These are phyloP conservation scores for Danionella dracula DNA, from an alignment of 2,797 vertebrate genomes.

Conservation along the genomic window DNA sequence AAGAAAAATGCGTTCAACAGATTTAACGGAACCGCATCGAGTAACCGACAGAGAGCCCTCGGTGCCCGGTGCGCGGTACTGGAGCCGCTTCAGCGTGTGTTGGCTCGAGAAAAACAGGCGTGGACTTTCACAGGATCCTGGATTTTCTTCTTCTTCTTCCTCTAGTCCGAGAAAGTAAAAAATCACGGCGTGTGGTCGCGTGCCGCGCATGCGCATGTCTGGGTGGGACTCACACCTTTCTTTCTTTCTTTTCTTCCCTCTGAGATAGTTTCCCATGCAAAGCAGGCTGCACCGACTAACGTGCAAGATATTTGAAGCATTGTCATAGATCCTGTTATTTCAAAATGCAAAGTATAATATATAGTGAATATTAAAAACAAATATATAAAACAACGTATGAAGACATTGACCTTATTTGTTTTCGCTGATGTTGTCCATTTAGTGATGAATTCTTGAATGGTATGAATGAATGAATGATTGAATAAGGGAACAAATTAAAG, in stretches of 20 bases:
- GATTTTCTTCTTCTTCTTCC: background rate
- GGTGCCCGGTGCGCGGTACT: conserved; percentile 14
- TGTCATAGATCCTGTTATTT: no score
- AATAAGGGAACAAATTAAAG: no score
- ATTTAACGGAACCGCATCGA: conserved; percentile 27
- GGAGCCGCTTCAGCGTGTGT: conserved; percentile 18
- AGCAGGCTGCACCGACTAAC: no score
- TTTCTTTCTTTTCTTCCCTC: no score
- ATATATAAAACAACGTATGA: no score
- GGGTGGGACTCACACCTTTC: background rate
- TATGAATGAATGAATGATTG: no score
- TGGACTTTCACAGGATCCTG: conserved; percentile 32
- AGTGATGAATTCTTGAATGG: no score
- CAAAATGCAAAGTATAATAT: background rate
- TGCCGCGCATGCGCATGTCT: conserved; percentile 4
- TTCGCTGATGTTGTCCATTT: no score
- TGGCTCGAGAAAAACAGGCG: conserved; percentile 15
- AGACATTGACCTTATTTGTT: no score
- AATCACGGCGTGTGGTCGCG: conserved; percentile 12
- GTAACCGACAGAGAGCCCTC: conserved; percentile 2
- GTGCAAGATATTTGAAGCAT: no score
- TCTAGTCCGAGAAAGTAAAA: conserved; percentile 11
- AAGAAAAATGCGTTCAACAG: conserved; percentile 11
- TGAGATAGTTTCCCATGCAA: no score
- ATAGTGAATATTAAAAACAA: no score